Percentiles rank a stretch among this genome's conserved stretches.
phyloP scores from a whole-genome alignment of 2,113 vertebrate species.

The Erythrocebus patas region DNA sequence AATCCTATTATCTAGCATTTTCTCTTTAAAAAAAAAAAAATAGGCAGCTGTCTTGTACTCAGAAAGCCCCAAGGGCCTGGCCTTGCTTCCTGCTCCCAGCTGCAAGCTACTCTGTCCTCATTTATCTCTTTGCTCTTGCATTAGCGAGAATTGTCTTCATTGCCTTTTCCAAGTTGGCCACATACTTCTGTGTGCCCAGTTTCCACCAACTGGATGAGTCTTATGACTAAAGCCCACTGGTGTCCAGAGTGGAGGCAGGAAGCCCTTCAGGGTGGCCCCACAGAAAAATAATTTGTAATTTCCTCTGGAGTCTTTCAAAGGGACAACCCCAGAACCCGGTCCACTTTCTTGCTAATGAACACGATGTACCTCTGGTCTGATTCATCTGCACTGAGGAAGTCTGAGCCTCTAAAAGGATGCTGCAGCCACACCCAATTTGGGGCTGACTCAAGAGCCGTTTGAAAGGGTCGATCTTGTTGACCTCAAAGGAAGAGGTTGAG shows the following conservation, averaged over 20 bases:
- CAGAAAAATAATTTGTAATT: background rate
- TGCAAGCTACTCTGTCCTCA: slow-evolving; percentile 14
- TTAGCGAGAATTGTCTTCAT: background rate
- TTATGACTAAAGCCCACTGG: background rate
- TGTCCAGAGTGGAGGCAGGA: background rate
- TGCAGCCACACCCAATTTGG: fast-evolving
- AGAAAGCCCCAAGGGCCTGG: background rate
- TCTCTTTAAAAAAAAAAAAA: background rate
- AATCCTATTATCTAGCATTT: background rate
- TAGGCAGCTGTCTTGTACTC: background rate
- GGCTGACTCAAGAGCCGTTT: fast-evolving
- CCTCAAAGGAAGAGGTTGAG: background rate
- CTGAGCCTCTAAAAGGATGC: fast-evolving
- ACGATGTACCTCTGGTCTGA: fast-evolving
- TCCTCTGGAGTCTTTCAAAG: background rate
- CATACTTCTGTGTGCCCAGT: background rate
- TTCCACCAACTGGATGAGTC: slow-evolving; percentile 26
- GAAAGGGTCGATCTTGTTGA: fast-evolving
- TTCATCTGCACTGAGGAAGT: fast-evolving
- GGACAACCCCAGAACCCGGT: background rate
- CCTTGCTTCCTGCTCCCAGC: slow-evolving; percentile 22
- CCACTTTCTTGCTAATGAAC: fast-evolving
- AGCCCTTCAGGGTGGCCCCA: background rate
- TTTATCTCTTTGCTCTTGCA: background rate
- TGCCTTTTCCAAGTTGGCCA: background rate